Evolutionary conservation across 2,888 invertebrate genomes (phyloP).

Genomic region (Arge pagana): DNA sequence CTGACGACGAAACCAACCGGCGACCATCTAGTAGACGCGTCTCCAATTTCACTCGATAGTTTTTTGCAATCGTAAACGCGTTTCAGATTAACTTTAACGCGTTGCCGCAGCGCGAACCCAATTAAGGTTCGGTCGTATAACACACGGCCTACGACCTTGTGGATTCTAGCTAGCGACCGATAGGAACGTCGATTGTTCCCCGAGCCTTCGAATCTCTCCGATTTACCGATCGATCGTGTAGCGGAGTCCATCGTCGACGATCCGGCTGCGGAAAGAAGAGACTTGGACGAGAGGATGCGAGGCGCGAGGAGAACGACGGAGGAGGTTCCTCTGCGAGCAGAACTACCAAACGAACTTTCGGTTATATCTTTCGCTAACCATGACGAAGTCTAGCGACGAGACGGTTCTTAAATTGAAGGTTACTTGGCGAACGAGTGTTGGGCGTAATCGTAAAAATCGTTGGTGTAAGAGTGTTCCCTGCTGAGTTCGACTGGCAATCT

Average conservation of each 20-base stretch:
- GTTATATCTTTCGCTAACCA: slow-evolving; percentile 31
- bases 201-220: too few species aligned
- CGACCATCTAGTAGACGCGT: slow-evolving; percentile 41
- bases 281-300: too few species aligned
- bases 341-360: slow-evolving; percentile 21
- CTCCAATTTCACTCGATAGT: slow-evolving; percentile 55
- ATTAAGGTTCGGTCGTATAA: slow-evolving; percentile 43
- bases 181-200: slow-evolving; percentile 1
- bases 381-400: slow-evolving; percentile 13
- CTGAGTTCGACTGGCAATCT: slow-evolving; percentile 32
- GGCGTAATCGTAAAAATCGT: slow-evolving; percentile 46
- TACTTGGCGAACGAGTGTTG: slow-evolving; percentile 34
- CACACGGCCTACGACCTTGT: slow-evolving; percentile 30
- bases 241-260: too few species aligned
- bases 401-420: slow-evolving; percentile 37
- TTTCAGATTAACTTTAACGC: slow-evolving; percentile 47
- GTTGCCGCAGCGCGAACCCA: slow-evolving; percentile 38
- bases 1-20: slow-evolving; percentile 20
- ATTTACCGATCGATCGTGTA: too few species aligned
- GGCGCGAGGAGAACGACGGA: too few species aligned
- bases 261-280: too few species aligned
- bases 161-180: slow-evolving; percentile 16
- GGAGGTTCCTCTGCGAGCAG: too few species aligned
- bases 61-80: slow-evolving; percentile 56
- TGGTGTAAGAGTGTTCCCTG: slow-evolving; percentile 44